Evolutionary conservation across 2,113 vertebrate species (phyloP).

Genomic region (Labeo catla): DNA sequence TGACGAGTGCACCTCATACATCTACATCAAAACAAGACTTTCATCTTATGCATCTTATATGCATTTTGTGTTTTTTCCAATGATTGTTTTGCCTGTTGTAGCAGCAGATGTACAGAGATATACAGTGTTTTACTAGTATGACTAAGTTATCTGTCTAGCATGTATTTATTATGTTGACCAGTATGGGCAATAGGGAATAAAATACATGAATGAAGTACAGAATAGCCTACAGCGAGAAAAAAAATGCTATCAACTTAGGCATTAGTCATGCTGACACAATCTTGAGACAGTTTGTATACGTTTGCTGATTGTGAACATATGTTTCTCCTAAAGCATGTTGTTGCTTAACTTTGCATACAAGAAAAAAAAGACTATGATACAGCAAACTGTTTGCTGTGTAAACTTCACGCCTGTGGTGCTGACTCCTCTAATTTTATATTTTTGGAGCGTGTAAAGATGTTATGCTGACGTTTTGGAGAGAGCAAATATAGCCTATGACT

Average conservation of each 20-base stretch:
- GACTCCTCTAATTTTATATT: neutral
- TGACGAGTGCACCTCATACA: neutral
- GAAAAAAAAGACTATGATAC: neutral
- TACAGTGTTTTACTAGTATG: neutral
- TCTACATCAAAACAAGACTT: neutral
- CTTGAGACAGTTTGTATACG: neutral
- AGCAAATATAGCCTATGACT: neutral
- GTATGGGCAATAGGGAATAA: neutral
- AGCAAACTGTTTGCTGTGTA: neutral
- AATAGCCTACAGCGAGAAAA: neutral
- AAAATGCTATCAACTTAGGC: neutral
- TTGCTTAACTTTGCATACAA: neutral
- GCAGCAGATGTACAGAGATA: neutral
- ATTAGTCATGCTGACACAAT: neutral
- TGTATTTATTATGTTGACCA: neutral
- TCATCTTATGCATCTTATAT: neutral
- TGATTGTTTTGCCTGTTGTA: neutral
- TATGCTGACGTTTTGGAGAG: neutral
- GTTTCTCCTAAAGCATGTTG: slow-evolving; percentile 23
- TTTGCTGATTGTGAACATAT: neutral
- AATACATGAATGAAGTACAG: neutral
- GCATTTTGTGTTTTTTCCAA: neutral
- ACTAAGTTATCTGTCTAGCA: neutral
- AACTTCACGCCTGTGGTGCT: neutral
- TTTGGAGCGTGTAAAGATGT: neutral